Evolutionary conservation across 1,140 invertebrate species (phyloP), one percentile per base, ranked within the genome.

Genomic region (Rhopalosiphum maidis): DNA sequence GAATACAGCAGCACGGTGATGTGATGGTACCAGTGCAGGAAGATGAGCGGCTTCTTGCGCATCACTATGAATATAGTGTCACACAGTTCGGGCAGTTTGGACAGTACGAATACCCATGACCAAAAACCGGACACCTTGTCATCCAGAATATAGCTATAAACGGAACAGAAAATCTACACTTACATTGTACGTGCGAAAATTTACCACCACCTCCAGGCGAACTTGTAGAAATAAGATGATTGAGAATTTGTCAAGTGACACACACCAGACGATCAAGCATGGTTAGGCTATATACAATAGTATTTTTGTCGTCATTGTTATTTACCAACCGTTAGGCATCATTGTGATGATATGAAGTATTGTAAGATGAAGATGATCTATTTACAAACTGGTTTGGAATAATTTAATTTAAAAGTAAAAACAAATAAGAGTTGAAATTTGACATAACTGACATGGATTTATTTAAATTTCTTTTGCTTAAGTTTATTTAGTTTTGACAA

Each of bases 11-110:
- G 96, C 37, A 98, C 98, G 2, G 97, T 98, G 94, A 98, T 97
- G 95, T 98, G 97, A 94, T 98, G 98, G 95, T 98, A 98, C 98
- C 98, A 99, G 95, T 99, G 99, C 3, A 99, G 96, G 95, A 99
- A 99, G 94, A 99, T 99, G n/a, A 99, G 96, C 1, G 98, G 98
- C 95, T 99, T 98, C 95, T 99, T 99, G 54, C 99, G 96, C 54
- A 99, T 96, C 37, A 99, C 98, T 85, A 99, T 98, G 96, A 99
- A 99, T 93, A 99, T 96, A 43, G 99, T 99, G 95, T 99, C 99
- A 30, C 98, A 98, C 11, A 99, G 96, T 95, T 99, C 98, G 0
- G 98, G 98, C 77, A 99, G 96, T 96, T 99, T 99, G 94, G 98
- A 99, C 89, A 99, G 95, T 30, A 98, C 98, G 95, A 99, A 99